phyloP scores from a whole-genome alignment of 2,888 invertebrate genomes.

The Idaea dimidiata region DNA sequence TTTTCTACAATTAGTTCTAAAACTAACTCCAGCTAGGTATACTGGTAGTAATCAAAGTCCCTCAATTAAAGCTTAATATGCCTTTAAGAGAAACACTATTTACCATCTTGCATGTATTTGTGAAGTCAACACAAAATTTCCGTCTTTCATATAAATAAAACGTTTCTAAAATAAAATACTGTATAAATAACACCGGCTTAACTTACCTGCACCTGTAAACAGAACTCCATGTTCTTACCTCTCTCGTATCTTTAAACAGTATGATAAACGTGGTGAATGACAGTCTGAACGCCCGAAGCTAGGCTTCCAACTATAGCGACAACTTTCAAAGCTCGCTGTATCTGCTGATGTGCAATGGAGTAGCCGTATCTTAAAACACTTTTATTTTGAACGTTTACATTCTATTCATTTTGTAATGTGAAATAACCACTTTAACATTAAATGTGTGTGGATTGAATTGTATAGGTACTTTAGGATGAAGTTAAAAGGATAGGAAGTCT shows the following conservation, averaged over 20 bases:
- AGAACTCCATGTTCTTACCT: background rate
- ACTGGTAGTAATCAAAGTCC: background rate
- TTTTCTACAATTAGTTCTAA: background rate
- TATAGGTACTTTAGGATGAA: background rate
- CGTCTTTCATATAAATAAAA: background rate
- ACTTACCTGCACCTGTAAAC: background rate
- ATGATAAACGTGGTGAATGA: background rate
- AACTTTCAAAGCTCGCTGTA: background rate
- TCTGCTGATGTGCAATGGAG: background rate
- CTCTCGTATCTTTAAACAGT: background rate
- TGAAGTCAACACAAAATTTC: background rate
- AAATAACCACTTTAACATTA: too few species aligned
- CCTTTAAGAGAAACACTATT: background rate
- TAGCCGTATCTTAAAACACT: slow-evolving; percentile 3
- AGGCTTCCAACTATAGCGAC: background rate
- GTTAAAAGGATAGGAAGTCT: too few species aligned
- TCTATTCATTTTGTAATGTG: background rate
- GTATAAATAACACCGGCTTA: background rate
- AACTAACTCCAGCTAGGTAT: background rate
- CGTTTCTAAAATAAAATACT: background rate
- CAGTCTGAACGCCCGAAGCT: background rate
- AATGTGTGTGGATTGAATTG: too few species aligned
- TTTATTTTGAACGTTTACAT: background rate
- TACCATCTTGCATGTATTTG: background rate
- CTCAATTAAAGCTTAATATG: background rate